Base-by-base conservation (phyloP, 1,140 invertebrate species). In the Drosophila kohkoa region DNA sequence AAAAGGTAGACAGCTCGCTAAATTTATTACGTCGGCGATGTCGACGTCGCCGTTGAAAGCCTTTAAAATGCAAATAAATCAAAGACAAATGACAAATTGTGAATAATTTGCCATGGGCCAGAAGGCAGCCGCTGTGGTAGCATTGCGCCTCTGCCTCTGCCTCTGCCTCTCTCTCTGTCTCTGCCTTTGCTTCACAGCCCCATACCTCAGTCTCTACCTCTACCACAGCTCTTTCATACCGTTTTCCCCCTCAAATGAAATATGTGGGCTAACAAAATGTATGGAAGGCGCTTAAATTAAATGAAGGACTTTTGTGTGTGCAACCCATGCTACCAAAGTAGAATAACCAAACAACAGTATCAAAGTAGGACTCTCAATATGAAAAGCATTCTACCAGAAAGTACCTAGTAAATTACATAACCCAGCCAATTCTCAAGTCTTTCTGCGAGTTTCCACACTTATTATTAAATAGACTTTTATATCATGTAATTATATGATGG, bases 51-150 rank as follows among this genome's bases (percentile, higher is more conserved):
- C 72, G 85, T 85, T 89, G 85, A 89, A 89, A 89, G 86, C 85
- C 85, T 89, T 89, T 89, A 89, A 89, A 89, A 89, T 89, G 85
- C 85, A 89, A 89, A 89, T 89, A 89, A 89, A 89, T 89, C 85
- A 89, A 89, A 89, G 85, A 89, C 85, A 90, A 89, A 89, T 89
- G 85, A 89, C 85, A 89, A 89, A 89, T 89, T 89, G 85, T 89
- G 85, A 89, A 89, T 89, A 89, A 89, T 89, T 89, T 89, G 85
- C 85, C 85, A 89, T 76, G 77, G 75, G 69, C 80, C 77, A 89
- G 79, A 85, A 83, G 77, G 79, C 46, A 64, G 75, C 51, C 48
- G 30, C 55, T 57, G 20, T 45, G 25, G 32, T 30, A 45, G 25
- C 62, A 43, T 13, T 57, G 13, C 51, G 13, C 32, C 1, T 20